These are phyloP conservation scores for Platycheirus rosarum DNA, from an alignment of 2,888 invertebrate species.

Conservation along the genomic window DNA sequence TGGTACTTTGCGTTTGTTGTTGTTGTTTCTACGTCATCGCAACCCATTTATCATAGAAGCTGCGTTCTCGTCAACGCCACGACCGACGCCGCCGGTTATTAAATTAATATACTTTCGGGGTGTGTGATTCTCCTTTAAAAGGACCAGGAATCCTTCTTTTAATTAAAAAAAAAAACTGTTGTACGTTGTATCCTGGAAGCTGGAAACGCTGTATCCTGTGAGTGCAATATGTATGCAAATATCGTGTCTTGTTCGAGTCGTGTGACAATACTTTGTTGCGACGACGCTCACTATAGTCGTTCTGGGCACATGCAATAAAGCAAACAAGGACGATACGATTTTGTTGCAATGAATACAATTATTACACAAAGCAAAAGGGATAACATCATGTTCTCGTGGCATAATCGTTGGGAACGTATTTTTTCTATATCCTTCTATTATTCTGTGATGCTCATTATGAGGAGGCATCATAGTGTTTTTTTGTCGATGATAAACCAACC, in stretches of 20 bases:
- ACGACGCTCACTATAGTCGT: conserved; percentile 37
- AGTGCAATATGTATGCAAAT: conserved; percentile 72
- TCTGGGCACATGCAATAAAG: conserved; percentile 59
- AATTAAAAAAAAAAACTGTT: conserved; percentile 72
- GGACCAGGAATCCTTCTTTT: conserved; percentile 57
- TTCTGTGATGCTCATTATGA: conserved; percentile 33
- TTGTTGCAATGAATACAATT: conserved; percentile 71
- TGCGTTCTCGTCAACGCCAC: conserved; percentile 56
- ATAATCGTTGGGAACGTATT: conserved; percentile 55
- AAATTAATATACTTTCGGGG: conserved; percentile 60
- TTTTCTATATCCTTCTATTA: conserved; percentile 18
- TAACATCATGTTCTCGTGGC: conserved; percentile 63
- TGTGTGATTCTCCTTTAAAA: conserved; percentile 53
- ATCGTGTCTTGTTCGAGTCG: conserved; percentile 57
- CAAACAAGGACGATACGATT: conserved; percentile 61
- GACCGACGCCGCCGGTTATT: conserved; percentile 67
- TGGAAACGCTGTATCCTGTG: conserved; percentile 34
- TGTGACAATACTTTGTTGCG: conserved; percentile 61
- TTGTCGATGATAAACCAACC: conserved; percentile 31
- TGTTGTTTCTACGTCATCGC: conserved; percentile 45
- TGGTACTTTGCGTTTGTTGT: conserved; percentile 43
- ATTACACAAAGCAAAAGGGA: conserved; percentile 46
- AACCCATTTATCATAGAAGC: conserved; percentile 68
- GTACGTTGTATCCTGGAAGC: conserved; percentile 35
- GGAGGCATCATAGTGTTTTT: conserved; percentile 32